These are phyloP conservation scores for Astatotilapia flaviijosephi DNA, from an alignment of 2,113 vertebrate species.

Conservation along the genomic window DNA sequence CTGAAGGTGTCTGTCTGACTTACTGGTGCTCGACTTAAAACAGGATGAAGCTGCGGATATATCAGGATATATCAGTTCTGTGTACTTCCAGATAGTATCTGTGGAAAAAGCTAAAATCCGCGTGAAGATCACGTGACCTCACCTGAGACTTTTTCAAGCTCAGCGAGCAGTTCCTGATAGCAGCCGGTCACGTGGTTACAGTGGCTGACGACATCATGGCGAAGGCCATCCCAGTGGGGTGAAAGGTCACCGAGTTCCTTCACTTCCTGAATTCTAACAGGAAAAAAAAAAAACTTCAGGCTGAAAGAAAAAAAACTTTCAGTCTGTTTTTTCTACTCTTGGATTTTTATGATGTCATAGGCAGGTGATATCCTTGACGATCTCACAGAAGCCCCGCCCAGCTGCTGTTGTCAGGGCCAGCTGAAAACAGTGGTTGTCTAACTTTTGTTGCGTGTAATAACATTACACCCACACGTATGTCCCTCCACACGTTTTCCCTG, in stretches of 20 bases:
- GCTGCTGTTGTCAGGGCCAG: neutral
- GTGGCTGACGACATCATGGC: constrained; percentile 78
- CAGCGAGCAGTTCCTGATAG: constrained; percentile 78
- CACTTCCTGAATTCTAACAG: constrained; percentile 28
- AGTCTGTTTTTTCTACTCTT: neutral
- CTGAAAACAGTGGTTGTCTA: neutral
- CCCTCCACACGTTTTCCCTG: neutral
- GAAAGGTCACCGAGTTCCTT: constrained; percentile 83
- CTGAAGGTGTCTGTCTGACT: constrained; percentile 45
- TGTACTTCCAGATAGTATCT: neutral
- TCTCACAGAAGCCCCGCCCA: neutral
- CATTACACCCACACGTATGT: neutral
- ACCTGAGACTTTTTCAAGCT: constrained; percentile 81
- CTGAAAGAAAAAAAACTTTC: neutral
- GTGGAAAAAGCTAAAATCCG: neutral
- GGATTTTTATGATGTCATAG: neutral
- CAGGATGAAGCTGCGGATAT: constrained; percentile 9
- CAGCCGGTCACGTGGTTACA: constrained; percentile 78
- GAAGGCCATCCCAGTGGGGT: constrained; percentile 83
- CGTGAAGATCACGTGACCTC: neutral
- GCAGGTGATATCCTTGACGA: neutral
- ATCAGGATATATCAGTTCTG: neutral
- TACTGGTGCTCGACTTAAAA: constrained; percentile 47
- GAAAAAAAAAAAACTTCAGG: neutral
- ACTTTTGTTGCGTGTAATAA: neutral